Evolutionary conservation across 2,888 invertebrate species (phyloP), one percentile per base, ranked within the genome.

Genomic region (Orgyia antiqua): DNA sequence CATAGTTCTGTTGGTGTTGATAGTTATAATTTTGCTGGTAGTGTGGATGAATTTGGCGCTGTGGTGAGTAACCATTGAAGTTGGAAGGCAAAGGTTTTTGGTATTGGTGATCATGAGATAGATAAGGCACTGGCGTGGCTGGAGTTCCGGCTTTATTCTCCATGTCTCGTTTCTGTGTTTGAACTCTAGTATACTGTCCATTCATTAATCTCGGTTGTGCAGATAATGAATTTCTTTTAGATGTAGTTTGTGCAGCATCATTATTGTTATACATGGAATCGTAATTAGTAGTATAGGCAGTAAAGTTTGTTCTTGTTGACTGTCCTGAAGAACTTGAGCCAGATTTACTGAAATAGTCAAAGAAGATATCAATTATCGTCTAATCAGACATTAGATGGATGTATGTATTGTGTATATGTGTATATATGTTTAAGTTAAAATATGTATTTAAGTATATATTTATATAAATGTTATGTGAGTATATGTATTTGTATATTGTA

Each of bases 311-410:
- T 56, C 84, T 68, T 37, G 75, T 83, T n/a, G 80, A 83, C 49
- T 83, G 83, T 2, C 86, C 80, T 3, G 84, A 84, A 10, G 86
- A 84, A 61, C 84, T 84, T 35, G 86, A 86, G 27, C 86, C 84
- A 24, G 86, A 86, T 78, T 86, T 86, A 62, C 86, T 86, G 69
- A 55, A 79, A 82, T 39, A 39, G 32, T 36, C 2, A 21, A 21
- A 21, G 10, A 9, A n/a, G 20, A 6, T 3, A 20, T 20, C 9
- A 20, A n/a, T 20, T 3, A 6, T 6, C n/a, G 9, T 20, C 9
- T 9, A 8, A 4, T 6, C 20, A 20, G 15, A 15, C 6, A 6
- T n/a, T n/a, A n/a, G n/a, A n/a, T n/a, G n/a, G n/a, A n/a, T n/a
- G n/a, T n/a, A n/a, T n/a, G n/a, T n/a, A n/a, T n/a, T n/a, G n/a